Base-by-base conservation (phyloP, 2,888 invertebrate genomes). In the Euplexia lucipara region DNA sequence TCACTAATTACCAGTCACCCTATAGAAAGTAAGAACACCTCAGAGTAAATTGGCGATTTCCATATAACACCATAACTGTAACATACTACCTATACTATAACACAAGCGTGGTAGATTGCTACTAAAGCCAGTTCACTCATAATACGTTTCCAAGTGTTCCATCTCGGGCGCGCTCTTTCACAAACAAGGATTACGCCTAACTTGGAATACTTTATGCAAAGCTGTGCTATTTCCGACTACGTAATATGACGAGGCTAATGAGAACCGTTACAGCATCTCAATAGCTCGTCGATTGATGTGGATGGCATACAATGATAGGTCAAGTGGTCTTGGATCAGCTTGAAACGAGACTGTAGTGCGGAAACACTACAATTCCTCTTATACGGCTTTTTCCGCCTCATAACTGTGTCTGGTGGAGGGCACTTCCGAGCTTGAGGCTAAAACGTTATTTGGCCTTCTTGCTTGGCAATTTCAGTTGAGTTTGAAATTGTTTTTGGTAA, bases 151-250 rank as follows among this genome's bases (percentile, higher is more conserved):
- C 49, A 44, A 75, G 62, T 56, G 42, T 51, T 41, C 37, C 47
- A 53, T 53, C 53, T 48, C 52, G 26, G 41, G 39, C 35, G 48
- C n/a, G n/a, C 62, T 64, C 47, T 61, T 42, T 57, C 41, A 70
- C 62, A 73, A 79, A 73, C 67, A 66, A 54, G 70, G 65, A 70
- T 72, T 62, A 62, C 57, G 47, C 39, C 66, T 60, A 52, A 78
- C 61, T 71, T 60, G 56, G 34, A 47, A 67, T 61, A 78, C 74
- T 81, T 81, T 75, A 68, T 71, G 75, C 60, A 71, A 69, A 81
- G 67, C 54, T 54, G 60, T 52, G 58, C 60, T 56, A 49, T 62
- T 60, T 44, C 52, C 34, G 75, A 70, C 63, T 78, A 53, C 68
- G 45, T 66, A 59, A 74, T 63, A 51, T 57, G 34, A 62, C 68